Evolutionary conservation across 2,113 vertebrate genomes (phyloP).

Genomic region (Oncorhynchus mykiss): DNA sequence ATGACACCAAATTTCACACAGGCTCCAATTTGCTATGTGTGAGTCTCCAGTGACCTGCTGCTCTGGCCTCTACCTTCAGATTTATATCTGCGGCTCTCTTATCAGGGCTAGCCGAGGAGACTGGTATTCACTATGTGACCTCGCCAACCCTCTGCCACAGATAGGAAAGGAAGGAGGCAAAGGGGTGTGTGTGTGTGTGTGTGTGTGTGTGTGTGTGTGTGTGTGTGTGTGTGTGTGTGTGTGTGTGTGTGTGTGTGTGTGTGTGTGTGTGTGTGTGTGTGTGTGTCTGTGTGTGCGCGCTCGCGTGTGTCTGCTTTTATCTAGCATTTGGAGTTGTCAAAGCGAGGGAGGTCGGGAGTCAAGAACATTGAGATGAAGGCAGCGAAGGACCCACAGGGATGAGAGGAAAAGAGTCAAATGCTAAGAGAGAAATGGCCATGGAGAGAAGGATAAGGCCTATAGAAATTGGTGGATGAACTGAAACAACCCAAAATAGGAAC

Average conservation of each 20-base stretch:
- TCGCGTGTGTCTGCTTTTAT: not conserved
- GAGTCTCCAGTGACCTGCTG: not conserved
- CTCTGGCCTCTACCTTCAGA: not conserved
- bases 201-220: not conserved
- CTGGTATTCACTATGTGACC: constrained; percentile 25
- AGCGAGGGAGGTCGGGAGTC: not conserved
- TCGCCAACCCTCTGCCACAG: too few relatives aligned
- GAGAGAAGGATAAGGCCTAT: not conserved
- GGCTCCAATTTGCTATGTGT: not conserved
- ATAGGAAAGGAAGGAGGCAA: not conserved
- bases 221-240: constrained; percentile 9
- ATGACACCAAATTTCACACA: not conserved
- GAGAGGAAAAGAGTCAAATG: not conserved
- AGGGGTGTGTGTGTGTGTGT: not conserved
- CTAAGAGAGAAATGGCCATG: not conserved
- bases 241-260: not conserved
- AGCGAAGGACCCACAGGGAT: not conserved
- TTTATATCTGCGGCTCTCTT: constrained; percentile 5
- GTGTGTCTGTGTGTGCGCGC: not conserved
- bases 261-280: not conserved
- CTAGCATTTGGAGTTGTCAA: not conserved
- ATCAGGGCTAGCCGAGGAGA: constrained; percentile 32
- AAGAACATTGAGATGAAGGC: not conserved
- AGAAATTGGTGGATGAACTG: too few relatives aligned
- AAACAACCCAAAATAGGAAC: too few relatives aligned